Conservation (phyloP, 2,113 vertebrate species). For the Tragelaphus buxtoni region DNA sequence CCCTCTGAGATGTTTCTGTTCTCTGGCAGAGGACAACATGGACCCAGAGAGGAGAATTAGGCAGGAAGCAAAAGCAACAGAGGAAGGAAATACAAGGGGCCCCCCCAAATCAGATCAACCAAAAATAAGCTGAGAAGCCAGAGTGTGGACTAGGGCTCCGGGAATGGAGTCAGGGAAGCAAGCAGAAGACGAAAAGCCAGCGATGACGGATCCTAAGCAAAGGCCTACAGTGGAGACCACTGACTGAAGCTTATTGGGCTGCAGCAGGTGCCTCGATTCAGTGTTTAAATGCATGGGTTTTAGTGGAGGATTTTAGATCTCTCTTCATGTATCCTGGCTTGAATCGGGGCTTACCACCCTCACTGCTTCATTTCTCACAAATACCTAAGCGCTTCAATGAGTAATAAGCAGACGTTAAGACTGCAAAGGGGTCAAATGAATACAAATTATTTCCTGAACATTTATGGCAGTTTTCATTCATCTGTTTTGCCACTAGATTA, state of each 20-base stretch:
- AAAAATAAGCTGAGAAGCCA: background rate
- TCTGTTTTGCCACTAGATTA: background rate
- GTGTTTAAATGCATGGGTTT: background rate
- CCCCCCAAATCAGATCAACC: background rate
- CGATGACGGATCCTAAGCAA: rapidly evolving
- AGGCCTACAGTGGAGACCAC: rapidly evolving
- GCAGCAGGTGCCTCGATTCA: background rate
- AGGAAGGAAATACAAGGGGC: background rate
- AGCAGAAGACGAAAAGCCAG: background rate
- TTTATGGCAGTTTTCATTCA: background rate
- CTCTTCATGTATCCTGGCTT: background rate
- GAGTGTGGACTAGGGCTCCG: background rate
- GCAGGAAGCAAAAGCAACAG: background rate
- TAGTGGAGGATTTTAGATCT: background rate
- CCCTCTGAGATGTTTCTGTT: background rate
- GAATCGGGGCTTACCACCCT: background rate
- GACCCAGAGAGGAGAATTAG: background rate
- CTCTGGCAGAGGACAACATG: background rate
- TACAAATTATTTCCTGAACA: background rate
- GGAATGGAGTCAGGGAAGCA: background rate
- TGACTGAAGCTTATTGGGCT: background rate
- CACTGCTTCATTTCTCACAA: background rate
- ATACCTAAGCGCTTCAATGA: background rate
- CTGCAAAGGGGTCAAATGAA: background rate
- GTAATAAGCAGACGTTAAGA: background rate